Percentiles rank a stretch among this genome's conserved stretches.
These are phyloP conservation scores for Julus scandinavius DNA, from an alignment of 2,888 invertebrate genomes.

Conservation along the genomic window DNA sequence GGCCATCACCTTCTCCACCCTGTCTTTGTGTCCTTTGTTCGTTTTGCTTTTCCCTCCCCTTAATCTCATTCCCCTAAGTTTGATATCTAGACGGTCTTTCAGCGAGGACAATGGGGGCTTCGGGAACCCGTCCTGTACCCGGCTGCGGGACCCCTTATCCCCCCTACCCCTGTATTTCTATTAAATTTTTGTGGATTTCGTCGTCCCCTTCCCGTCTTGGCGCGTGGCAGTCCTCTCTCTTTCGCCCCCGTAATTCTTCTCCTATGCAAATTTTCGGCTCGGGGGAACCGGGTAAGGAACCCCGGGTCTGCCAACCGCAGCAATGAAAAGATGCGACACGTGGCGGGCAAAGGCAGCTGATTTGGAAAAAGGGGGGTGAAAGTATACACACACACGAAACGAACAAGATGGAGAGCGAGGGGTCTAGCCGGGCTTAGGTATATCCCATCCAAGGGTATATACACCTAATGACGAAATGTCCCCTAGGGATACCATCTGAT, in stretches of 20 bases:
- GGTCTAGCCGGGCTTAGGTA: background rate
- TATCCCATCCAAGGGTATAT: background rate
- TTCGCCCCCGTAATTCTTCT: background rate
- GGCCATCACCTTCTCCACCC: background rate
- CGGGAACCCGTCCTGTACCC: background rate
- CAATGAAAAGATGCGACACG: background rate
- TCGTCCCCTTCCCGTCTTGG: constrained; percentile 9
- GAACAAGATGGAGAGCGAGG: background rate
- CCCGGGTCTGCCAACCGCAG: background rate
- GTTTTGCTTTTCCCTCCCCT: background rate
- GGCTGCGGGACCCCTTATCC: background rate
- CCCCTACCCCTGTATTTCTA: background rate
- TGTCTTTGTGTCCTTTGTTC: constrained; percentile 3
- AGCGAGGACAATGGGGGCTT: background rate
- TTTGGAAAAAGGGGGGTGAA: background rate
- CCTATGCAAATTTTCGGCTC: background rate
- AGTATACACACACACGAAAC: too few relatives aligned
- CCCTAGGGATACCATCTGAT: constrained; percentile 19
- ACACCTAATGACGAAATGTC: constrained; percentile 1
- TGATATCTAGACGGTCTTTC: background rate
- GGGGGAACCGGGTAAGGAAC: background rate
- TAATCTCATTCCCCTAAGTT: background rate
- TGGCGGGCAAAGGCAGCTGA: constrained; percentile 11
- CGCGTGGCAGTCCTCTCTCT: background rate
- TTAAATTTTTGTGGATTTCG: background rate